phyloP scores from a whole-genome alignment of 2,888 invertebrate species.

The Lypha dubia region DNA sequence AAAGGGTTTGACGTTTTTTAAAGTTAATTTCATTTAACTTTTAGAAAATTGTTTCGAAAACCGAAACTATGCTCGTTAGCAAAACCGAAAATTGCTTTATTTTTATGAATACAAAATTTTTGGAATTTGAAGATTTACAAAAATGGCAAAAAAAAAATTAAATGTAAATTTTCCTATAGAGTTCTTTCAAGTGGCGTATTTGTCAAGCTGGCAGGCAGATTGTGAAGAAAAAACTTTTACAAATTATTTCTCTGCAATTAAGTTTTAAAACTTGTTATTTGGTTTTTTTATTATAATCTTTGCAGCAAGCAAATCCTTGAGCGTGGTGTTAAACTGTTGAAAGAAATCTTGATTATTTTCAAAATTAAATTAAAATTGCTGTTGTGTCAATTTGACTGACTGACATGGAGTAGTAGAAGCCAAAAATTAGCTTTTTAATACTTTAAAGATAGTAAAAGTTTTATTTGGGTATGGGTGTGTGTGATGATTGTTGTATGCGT shows the following conservation, averaged over 20 bases:
- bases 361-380: conserved; percentile 56
- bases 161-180: neutral
- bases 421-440: conserved; percentile 65
- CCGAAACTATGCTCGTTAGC: conserved; percentile 82
- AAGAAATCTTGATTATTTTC: neutral
- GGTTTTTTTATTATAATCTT: neutral
- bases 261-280: conserved; percentile 32
- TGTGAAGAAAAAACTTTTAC: neutral
- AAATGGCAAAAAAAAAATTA: conserved; percentile 1
- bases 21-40: conserved; percentile 42
- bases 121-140: conserved; percentile 28
- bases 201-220: neutral
- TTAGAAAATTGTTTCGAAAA: conserved; percentile 45
- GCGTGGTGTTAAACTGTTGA: conserved; percentile 15
- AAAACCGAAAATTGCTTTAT: conserved; percentile 82
- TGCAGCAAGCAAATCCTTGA: conserved; percentile 14
- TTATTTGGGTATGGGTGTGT: neutral
- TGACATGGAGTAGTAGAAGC: conserved; percentile 33
- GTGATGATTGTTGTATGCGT: conserved; percentile 13
- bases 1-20: conserved; percentile 43
- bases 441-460: neutral
- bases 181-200: neutral
- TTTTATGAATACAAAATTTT: conserved; percentile 21
- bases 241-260: conserved; percentile 25
- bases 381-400: conserved; percentile 60